Evolutionary conservation across 2,888 invertebrate genomes (phyloP), one percentile per base, ranked within the genome.

Genomic region (Myopa tessellatipennis): DNA sequence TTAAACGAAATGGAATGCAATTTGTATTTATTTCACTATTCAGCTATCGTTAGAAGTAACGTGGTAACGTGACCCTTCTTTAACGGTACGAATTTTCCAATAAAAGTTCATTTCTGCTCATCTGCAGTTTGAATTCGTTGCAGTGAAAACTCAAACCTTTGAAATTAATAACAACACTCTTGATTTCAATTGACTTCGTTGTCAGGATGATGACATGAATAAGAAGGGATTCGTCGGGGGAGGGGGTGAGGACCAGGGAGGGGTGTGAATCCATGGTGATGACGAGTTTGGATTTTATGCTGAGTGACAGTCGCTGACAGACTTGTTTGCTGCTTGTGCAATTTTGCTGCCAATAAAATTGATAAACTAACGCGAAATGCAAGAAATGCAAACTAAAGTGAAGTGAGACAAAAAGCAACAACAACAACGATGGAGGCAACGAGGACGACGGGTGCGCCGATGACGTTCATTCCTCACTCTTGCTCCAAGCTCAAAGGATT

Each of bases 101-200:
- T 55, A 45, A n/a, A n/a, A 14, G 5, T 12, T 55, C 8, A 55
- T 55, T 16, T 1, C 55, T 55, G 5, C 10, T 55, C 55, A 55
- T 55, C 16, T n/a, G 55, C 55, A 55, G 55, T 55, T 55, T 8
- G 16, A 55, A 16, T n/a, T 55, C 55, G 14, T 4, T 55, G 55
- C 61, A 18, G 65, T 34, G 65, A 26, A 70, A 70, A 52, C 55
- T 70, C 69, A 70, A 18, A 70, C 34, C 69, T 18, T 55, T 3
- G 18, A 18, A 50, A 34, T 52, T 36, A 70, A 50, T 26, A 38
- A 55, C 34, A 36, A 52, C 16, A 70, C 52, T 70, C 52, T 55
- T 70, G 55, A 52, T 70, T 70, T 70, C 55, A 70, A 70, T 50
- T 70, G 69, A 34, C 69, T 34, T 16, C 26, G 52, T 14, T 26